phyloP scores from a whole-genome alignment of 2,113 vertebrate species.

The Sinosuthora webbiana region DNA sequence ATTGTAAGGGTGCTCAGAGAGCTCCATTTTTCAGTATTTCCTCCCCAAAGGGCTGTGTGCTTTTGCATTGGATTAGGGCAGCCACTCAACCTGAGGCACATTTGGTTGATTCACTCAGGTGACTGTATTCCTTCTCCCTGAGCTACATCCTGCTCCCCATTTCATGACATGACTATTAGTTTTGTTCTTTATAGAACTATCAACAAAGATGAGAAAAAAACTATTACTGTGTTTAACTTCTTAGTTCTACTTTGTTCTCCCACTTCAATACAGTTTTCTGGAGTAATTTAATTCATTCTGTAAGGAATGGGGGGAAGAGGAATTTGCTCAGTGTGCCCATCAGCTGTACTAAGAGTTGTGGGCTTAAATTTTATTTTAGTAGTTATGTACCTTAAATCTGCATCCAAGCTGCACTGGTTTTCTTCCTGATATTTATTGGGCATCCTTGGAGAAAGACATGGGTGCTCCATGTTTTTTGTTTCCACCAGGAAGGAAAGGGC shows the following conservation, averaged over 20 bases:
- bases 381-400: background rate
- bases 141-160: background rate
- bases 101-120: background rate
- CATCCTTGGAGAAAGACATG: background rate
- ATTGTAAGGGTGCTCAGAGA: background rate
- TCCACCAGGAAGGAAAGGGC: background rate
- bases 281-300: background rate
- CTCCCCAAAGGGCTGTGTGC: background rate
- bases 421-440: background rate
- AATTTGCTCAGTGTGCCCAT: rapidly evolving
- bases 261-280: background rate
- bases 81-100: background rate
- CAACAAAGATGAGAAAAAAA: background rate
- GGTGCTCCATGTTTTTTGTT: background rate
- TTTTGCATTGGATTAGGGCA: background rate
- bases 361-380: background rate
- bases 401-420: background rate
- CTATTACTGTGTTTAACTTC: background rate
- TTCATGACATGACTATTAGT: background rate
- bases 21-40: background rate
- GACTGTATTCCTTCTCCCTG: background rate
- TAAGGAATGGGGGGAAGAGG: background rate
- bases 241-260: background rate
- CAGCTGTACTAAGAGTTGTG: background rate
- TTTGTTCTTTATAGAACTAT: background rate